A percentile compares a stretch with the other conserved stretches of the same genome.
Evolutionary conservation across 2,113 vertebrate species (phyloP).

Genomic region (Poeciliopsis occidentalis): DNA sequence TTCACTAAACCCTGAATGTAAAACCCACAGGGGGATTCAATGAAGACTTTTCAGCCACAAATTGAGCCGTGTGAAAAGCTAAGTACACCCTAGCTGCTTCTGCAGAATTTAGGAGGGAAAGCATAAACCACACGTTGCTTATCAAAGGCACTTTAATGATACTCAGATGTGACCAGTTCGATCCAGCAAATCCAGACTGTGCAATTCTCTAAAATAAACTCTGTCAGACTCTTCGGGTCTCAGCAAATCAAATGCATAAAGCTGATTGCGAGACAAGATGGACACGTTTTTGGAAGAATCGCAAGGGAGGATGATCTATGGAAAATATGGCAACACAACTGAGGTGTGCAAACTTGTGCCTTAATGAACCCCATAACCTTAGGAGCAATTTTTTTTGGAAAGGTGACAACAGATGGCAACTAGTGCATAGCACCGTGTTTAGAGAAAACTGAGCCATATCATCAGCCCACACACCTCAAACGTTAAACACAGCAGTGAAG

Average conservation of each 20-base stretch:
- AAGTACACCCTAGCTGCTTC: background rate
- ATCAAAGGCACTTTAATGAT: background rate
- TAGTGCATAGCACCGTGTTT: background rate
- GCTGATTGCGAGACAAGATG: no score
- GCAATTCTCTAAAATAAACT: background rate
- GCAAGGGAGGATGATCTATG: background rate
- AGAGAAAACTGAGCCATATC: background rate
- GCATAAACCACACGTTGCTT: background rate
- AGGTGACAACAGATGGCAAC: background rate
- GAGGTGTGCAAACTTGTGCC: background rate
- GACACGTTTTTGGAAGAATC: background rate
- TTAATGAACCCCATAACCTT: background rate
- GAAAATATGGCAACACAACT: background rate
- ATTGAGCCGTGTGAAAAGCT: no score
- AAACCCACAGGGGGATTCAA: no score
- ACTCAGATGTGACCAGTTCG: background rate
- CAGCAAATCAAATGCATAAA: background rate
- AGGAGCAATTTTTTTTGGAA: no score
- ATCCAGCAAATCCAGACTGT: background rate
- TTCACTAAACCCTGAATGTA: background rate
- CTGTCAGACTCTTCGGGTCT: background rate
- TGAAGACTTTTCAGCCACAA: no score
- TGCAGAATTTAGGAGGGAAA: background rate
- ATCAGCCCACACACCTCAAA: background rate
- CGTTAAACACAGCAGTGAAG: background rate